Evolutionary conservation across 2,888 invertebrate genomes (phyloP), one percentile per base, ranked within the genome.

Genomic region (Papilio protenor): DNA sequence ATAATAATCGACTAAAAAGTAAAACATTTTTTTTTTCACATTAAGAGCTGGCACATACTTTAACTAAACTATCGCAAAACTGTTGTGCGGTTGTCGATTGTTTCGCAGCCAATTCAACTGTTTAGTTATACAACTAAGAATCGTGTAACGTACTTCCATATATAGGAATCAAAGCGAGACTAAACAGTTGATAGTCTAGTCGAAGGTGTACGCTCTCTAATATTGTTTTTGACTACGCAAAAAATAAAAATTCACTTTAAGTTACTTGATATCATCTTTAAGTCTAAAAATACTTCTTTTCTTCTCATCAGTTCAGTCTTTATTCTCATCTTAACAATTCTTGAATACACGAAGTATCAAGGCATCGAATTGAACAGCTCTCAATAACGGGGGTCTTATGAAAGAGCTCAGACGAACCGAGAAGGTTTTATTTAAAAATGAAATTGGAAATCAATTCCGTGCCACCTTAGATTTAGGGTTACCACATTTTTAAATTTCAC

Each of bases 381-480:
- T 72, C 72, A 21, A 75, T 45, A 66, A 52, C 57, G 45, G 55
- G 11, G n/a, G 21, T 69, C 66, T 69, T 75, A 57, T 69, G 69
- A 69, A 75, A 75, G 69, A 69, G 69, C 75, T 66, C 40, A 55
- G 40, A 71, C 18, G 70, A 14, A 40, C 57, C 57, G 70, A 70
- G 49, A 21, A 70, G 75, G 64, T 45, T 59, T 71, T 59, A 59
- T 59, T 70, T 76, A 71, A 71, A 76, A 76, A 76, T 76, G 70
- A 70, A 70, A 76, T 76, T 76, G 76, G 45, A 76, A 70, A 55
- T 69, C 75, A 76, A 47, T 70, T 70, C 59, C 10, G 10, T 4
- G 70, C 45, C 57, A 59, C 70, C 70, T 71, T 27, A 70, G 8
- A 12, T 10, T 2, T 59, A 61, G 61, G 61, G 61, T 27, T 61